Evolutionary conservation across 2,797 vertebrate genomes (phyloP), one percentile per base, ranked within the genome.

Genomic region (Helostoma temminkii): DNA sequence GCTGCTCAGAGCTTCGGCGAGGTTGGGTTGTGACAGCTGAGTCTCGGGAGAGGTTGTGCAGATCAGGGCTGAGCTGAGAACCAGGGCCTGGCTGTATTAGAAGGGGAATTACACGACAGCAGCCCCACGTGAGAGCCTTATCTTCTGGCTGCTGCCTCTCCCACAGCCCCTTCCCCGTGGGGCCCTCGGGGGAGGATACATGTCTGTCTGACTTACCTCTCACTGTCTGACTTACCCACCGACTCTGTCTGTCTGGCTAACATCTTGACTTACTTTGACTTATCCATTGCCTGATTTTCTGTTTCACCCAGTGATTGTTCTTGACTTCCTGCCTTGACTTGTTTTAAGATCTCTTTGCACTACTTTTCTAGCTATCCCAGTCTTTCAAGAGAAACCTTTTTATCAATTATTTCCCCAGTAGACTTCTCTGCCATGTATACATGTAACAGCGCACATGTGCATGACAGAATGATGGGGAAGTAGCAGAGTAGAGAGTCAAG

Each of bases 41-140:
- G 88, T 88, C 92, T 92, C 92, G 80, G 88, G 93, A 93, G 93
- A 88, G 83, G 89, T 80, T 85, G 91, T 87, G 82, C 87, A 91
- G 91, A 90, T 94, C 92, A 91, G 82, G 88, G 93, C 80, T 92
- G 72, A 90, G 59, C 92, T 82, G 86, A 92, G 88, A 92, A 84
- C 88, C 82, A 79, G 84, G 89, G 83, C 86, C 90, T 81, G 85
- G 90, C 79, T 91, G 89, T 85, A 88, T 95, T 91, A 93, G 62
- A 78, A 75, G 86, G 67, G 78, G 85, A 91, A 90, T 90, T 92
- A 93, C 89, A 91, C 86, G 89, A 91, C 88, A 89, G 78, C 25
- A 81, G 85, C 85, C 90, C 90, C 87, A 90, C 84, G 74, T 74
- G 86, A 91, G 81, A 86, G 88, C 71, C 92, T 94, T 95, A 91